These are phyloP conservation scores for Pyrocoelia pectoralis DNA, from an alignment of 2,888 invertebrate species.

Conservation along the genomic window DNA sequence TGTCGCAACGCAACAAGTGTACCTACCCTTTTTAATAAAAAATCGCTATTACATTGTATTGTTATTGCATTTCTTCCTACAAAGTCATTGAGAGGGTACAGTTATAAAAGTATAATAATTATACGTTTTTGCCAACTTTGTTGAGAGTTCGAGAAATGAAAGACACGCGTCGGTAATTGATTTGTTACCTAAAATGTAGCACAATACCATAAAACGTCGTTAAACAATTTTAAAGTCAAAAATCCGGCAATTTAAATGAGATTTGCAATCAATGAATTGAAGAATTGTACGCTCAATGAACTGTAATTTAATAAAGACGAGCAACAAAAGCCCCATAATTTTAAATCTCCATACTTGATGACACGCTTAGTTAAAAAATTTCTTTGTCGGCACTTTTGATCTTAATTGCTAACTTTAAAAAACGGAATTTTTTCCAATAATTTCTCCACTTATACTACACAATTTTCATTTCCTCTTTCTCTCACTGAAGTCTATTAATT, in stretches of 20 bases:
- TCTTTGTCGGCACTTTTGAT: conserved; percentile 46
- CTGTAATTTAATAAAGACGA: conserved; percentile 47
- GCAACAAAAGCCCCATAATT: conserved; percentile 43
- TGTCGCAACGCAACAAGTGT: too few species aligned
- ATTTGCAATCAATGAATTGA: conserved; percentile 44
- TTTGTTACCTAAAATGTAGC: too few species aligned
- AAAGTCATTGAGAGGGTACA: too few species aligned
- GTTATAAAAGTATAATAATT: too few species aligned
- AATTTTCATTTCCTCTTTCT: too few species aligned
- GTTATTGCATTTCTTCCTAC: too few species aligned
- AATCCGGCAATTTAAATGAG: conserved; percentile 49
- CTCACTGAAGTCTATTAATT: not conserved
- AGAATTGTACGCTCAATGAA: conserved; percentile 40
- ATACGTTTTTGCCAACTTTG: too few species aligned
- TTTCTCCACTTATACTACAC: not conserved
- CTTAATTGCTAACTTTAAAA: conserved; percentile 36
- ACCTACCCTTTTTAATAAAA: too few species aligned
- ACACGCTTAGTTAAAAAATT: conserved; percentile 51
- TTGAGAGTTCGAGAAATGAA: too few species aligned
- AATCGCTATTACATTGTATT: too few species aligned
- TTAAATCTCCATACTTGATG: conserved; percentile 46
- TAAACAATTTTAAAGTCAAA: conserved; percentile 42
- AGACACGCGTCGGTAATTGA: too few species aligned
- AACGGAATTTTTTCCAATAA: not conserved
- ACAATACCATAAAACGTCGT: too few species aligned